Evolutionary conservation across 2,113 vertebrate genomes (phyloP).

Genomic region (Hemiprocne comata): DNA sequence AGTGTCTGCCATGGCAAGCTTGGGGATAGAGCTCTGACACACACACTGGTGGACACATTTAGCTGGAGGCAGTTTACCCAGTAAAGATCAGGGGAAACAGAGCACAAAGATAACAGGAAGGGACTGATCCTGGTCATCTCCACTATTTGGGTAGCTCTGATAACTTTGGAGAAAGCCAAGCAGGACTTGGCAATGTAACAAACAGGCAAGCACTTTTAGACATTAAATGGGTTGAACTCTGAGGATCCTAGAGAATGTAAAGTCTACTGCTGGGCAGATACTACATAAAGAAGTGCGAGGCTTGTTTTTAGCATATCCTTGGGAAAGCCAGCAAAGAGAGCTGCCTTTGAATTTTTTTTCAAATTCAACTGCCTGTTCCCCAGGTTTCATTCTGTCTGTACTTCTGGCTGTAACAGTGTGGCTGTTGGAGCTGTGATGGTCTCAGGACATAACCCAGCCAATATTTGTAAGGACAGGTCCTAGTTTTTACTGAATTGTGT

Average conservation of each 20-base stretch:
- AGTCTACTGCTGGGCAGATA: background rate
- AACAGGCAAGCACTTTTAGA: background rate
- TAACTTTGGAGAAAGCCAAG: background rate
- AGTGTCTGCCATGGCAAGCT: background rate
- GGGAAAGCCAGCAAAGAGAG: background rate
- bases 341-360: background rate
- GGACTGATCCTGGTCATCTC: background rate
- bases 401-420: background rate
- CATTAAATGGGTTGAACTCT: background rate
- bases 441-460: background rate
- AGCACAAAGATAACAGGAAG: background rate
- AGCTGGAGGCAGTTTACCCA: constrained; percentile 1
- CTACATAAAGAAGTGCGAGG: background rate
- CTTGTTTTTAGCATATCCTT: background rate
- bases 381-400: background rate
- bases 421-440: background rate
- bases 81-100: background rate
- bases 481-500: background rate
- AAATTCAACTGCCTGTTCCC: background rate
- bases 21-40: constrained; percentile 37
- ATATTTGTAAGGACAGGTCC: background rate
- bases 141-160: background rate
- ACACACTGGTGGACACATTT: background rate
- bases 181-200: background rate
- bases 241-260: background rate